These are phyloP conservation scores for Pluvianellus socialis DNA, from an alignment of 2,113 vertebrate species.

Conservation along the genomic window DNA sequence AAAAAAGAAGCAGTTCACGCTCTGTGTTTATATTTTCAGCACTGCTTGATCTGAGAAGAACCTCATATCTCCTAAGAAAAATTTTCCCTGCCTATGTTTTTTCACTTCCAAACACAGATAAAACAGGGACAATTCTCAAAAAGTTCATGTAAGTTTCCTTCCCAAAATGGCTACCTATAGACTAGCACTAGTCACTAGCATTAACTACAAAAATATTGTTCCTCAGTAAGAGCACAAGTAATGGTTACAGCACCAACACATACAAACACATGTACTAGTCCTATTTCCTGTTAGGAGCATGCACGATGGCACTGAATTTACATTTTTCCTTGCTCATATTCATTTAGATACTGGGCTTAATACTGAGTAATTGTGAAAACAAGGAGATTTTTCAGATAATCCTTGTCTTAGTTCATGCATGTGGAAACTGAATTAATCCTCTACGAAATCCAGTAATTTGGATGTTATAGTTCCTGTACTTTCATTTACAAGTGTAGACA, in stretches of 20 bases:
- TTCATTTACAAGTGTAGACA: background rate
- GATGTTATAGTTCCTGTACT: background rate
- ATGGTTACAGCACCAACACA: background rate
- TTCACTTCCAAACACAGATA: background rate
- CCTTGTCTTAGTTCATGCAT: background rate
- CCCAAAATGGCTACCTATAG: background rate
- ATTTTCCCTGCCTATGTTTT: background rate
- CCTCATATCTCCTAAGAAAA: background rate
- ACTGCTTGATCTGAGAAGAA: background rate
- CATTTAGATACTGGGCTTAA: background rate
- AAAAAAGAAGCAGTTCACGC: background rate
- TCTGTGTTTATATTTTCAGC: background rate
- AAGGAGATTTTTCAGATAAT: background rate
- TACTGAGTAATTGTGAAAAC: background rate
- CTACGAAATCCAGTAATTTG: background rate
- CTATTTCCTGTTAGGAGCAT: background rate
- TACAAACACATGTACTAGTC: background rate
- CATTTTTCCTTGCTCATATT: background rate
- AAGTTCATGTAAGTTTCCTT: background rate
- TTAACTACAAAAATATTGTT: background rate
- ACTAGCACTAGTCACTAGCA: background rate
- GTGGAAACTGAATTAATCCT: background rate
- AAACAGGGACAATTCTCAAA: background rate
- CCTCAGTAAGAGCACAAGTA: background rate
- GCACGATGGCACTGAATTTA: background rate